Percentiles rank a stretch among this genome's conserved stretches.
phyloP scores from a whole-genome alignment of 1,140 invertebrate species.

The Vanessa atalanta region DNA sequence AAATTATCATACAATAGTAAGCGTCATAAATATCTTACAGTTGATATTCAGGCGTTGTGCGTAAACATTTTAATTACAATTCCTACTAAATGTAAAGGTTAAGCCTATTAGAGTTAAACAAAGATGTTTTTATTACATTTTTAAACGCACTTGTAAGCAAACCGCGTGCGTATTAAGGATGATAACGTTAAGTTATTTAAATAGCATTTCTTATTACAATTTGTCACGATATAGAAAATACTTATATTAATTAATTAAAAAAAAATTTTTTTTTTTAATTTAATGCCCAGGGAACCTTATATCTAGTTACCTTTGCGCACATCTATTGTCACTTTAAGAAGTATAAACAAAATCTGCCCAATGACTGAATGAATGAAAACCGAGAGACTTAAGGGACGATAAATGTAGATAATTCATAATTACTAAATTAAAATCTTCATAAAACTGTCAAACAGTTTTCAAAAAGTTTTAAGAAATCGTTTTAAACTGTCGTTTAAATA shows the following conservation, averaged over 20 bases:
- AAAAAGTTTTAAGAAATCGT: no score
- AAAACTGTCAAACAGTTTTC: no score
- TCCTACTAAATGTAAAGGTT: constrained; percentile 65
- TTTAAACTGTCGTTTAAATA: no score
- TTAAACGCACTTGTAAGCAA: constrained; percentile 32
- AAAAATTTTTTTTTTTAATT: no score
- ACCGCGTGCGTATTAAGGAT: constrained; percentile 30
- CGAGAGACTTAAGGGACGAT: no score
- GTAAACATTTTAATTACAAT: constrained; percentile 57
- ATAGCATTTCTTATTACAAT: constrained; percentile 11
- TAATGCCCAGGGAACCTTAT: no score
- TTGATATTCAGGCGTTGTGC: constrained; percentile 41
- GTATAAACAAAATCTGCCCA: no score
- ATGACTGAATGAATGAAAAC: no score
- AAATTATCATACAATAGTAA: constrained; percentile 47
- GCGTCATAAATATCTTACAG: constrained; percentile 34
- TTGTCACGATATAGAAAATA: constrained; percentile 4
- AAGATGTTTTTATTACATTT: constrained; percentile 37
- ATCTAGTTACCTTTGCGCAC: no score
- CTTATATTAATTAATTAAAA: neutral
- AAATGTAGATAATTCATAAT: no score
- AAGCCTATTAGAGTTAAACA: constrained; percentile 53
- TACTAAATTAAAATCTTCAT: no score
- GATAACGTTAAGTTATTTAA: neutral
- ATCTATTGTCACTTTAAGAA: no score